phyloP scores from a whole-genome alignment of 2,888 invertebrate species.

The Baccha elongata region DNA sequence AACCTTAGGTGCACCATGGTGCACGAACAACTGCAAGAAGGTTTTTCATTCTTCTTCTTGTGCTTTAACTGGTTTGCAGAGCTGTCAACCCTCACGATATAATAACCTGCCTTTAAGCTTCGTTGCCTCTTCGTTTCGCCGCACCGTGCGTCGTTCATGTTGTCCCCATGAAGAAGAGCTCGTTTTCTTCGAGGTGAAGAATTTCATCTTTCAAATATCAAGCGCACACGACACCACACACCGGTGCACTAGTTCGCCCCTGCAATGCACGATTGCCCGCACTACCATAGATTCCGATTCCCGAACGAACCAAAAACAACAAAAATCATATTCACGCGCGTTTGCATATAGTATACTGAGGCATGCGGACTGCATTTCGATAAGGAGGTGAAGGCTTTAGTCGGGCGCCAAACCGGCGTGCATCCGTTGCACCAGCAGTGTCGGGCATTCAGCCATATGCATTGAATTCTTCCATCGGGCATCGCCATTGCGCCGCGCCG shows the following conservation, averaged over 20 bases:
- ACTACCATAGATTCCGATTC: conserved; percentile 47
- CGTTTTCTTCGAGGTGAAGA: conserved; percentile 44
- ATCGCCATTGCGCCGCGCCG: background rate
- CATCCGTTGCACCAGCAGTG: conserved; percentile 60
- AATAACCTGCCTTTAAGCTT: background rate
- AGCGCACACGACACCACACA: conserved; percentile 30
- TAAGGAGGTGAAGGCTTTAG: conserved; percentile 72
- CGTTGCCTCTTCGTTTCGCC: background rate
- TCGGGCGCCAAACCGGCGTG: conserved; percentile 68
- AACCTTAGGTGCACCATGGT: conserved; percentile 43
- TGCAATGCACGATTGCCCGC: background rate
- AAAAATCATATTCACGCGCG: conserved; percentile 40
- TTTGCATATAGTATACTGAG: too few species aligned
- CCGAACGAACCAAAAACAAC: conserved; percentile 16
- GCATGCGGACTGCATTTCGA: conserved; percentile 45
- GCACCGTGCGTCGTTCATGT: background rate
- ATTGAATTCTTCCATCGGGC: conserved; percentile 20
- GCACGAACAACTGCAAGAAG: conserved; percentile 33
- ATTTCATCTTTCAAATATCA: conserved; percentile 60
- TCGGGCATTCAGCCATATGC: conserved; percentile 35
- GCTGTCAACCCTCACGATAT: conserved; percentile 15
- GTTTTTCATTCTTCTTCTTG: conserved; percentile 6
- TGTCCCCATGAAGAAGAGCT: conserved; percentile 27
- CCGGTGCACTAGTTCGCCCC: background rate
- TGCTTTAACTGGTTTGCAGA: conserved; percentile 20